A percentile compares a stretch with the other conserved stretches of the same genome.
phyloP scores from a whole-genome alignment of 1,140 invertebrate genomes.

The Globodera rostochiensis region DNA sequence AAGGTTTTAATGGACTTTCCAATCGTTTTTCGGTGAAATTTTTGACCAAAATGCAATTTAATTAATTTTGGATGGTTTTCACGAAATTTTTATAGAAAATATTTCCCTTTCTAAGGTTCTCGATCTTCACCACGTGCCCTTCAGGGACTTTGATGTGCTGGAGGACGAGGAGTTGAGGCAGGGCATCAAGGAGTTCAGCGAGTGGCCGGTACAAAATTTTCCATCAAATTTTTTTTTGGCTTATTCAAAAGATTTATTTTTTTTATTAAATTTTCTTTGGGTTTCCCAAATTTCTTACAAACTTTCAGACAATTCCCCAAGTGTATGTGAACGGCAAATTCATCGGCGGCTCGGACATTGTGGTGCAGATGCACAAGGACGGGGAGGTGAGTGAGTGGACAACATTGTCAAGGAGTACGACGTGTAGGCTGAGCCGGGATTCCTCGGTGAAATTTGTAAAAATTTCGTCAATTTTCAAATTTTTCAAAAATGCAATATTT shows the following conservation, averaged over 20 bases:
- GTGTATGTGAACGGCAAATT: conserved; percentile 65
- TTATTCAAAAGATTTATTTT: conserved; percentile 17
- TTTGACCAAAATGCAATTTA: no score
- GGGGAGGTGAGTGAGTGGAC: neutral
- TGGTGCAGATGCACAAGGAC: conserved; percentile 57
- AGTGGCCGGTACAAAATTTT: conserved; percentile 48
- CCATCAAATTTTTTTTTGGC: no score
- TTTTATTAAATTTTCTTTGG: conserved; percentile 16
- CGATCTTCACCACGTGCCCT: conserved; percentile 57
- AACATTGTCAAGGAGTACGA: neutral
- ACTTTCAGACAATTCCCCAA: conserved; percentile 54
- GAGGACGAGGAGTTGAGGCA: conserved; percentile 57
- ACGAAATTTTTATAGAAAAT: conserved; percentile 14
- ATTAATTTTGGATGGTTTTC: neutral
- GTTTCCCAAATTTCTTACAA: neutral
- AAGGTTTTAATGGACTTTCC: no score
- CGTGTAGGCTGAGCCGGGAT: neutral
- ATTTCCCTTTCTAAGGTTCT: conserved; percentile 52
- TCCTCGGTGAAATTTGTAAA: neutral
- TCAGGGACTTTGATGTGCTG: conserved; percentile 58
- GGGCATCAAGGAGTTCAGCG: conserved; percentile 61
- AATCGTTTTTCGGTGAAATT: no score
- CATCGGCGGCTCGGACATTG: conserved; percentile 63
- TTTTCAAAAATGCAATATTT: neutral
- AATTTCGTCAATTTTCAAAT: neutral